These are phyloP conservation scores for Microtus richardsoni DNA, from an alignment of 2,113 vertebrate genomes.

Conservation along the genomic window DNA sequence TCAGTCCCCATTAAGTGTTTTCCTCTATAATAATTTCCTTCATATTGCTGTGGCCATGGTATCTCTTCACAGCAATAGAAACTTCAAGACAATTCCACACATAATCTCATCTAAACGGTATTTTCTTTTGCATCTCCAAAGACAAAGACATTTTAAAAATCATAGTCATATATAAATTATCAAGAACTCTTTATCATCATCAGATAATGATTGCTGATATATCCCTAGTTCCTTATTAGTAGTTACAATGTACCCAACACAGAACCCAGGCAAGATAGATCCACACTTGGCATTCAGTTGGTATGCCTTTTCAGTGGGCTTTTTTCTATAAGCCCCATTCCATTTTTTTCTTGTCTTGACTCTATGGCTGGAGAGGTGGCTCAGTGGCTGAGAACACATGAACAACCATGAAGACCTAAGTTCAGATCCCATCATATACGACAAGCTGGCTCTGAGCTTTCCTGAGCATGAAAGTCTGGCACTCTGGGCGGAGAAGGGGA, in stretches of 20 bases:
- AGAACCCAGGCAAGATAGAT: background rate
- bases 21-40: background rate
- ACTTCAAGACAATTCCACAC: background rate
- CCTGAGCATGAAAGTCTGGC: background rate
- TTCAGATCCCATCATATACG: background rate
- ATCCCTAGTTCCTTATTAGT: background rate
- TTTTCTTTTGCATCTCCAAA: background rate
- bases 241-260: background rate
- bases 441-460: background rate
- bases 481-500: background rate
- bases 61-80: background rate
- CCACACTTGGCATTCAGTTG: background rate
- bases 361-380: background rate
- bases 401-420: background rate
- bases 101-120: constrained; percentile 21
- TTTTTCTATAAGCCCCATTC: background rate
- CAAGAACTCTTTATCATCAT: background rate
- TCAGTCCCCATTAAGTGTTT: background rate
- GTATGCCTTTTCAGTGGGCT: background rate
- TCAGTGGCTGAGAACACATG: background rate
- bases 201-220: background rate
- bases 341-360: background rate
- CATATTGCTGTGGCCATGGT: background rate
- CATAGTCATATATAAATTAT: background rate
- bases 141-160: background rate